Percentiles rank a stretch among this genome's conserved stretches.
These are phyloP conservation scores for Salvator merianae DNA, from an alignment of 2,113 vertebrate species.

Conservation along the genomic window DNA sequence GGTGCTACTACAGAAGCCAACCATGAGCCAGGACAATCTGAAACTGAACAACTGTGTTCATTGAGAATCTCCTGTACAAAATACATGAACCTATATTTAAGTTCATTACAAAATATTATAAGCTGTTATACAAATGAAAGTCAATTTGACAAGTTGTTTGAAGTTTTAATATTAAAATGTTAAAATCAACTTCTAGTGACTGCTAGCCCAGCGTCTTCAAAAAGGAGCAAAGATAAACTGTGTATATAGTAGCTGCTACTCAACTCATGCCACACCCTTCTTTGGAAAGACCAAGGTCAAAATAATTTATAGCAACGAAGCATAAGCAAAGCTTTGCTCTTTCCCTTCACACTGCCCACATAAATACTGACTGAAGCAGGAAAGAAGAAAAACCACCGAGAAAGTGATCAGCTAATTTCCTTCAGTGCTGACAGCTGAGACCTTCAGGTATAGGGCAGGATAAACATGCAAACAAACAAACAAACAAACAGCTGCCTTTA, in stretches of 20 bases:
- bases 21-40: too few relatives aligned
- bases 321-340: background rate
- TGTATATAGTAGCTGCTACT: background rate
- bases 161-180: too few relatives aligned
- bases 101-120: too few relatives aligned
- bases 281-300: background rate
- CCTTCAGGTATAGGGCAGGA: too few relatives aligned
- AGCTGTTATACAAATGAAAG: too few relatives aligned
- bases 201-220: background rate
- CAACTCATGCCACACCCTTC: background rate
- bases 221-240: background rate
- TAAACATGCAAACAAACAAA: too few relatives aligned
- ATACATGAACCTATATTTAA: too few relatives aligned
- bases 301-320: background rate
- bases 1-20: too few relatives aligned
- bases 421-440: too few relatives aligned
- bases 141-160: too few relatives aligned
- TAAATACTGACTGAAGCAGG: background rate
- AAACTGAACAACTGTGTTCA: too few relatives aligned
- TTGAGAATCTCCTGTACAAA: too few relatives aligned
- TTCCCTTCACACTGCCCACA: background rate
- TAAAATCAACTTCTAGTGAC: background rate
- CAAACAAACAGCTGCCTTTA: background rate
- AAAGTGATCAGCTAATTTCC: background rate
- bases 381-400: background rate